Base-by-base conservation (phyloP, 2,888 invertebrate genomes). In the Thelaira solivaga region DNA sequence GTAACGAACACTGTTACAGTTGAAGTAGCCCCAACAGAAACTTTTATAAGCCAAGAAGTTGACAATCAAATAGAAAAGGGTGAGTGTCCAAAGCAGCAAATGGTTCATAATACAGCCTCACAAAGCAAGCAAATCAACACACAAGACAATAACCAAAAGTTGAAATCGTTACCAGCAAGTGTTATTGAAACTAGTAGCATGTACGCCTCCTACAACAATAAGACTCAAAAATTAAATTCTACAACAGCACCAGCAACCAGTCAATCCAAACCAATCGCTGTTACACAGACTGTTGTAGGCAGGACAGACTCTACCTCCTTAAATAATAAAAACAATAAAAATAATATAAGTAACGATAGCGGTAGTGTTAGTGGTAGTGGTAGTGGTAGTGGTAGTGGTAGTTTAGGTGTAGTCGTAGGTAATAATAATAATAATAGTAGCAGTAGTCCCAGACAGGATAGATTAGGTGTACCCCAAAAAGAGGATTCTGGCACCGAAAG, bases 21-120 rank as follows among this genome's bases (percentile, higher is more conserved):
- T 41, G 75, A 82, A 78, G 80, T 80, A 68, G 45, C 59, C 31
- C 51, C 74, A 74, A 68, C 36, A 69, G 73, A 75, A 80, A 51
- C 65, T 31, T 34, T n/a, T 8, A 18, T 3, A 8, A 34, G 11
- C 6, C 8, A 34, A 34, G 4, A 41, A 31, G 29, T 13, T 49
- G 61, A 68, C 64, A 57, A 73, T 67, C 51, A 80, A 73, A 74
- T 80, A 77, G 83, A 82, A 62, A 84, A 93, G 90, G 94, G 94
- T 94, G 94, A 94, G 94, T 94, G 93, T 84, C 92, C 93, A 86
- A 91, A 93, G 84, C n/a, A n/a, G n/a, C 92, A 93, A 85, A 90
- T 93, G 87, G 91, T 93, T 88, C 92, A 93, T 90, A 92, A 92
- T 76, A 80, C 67, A 80, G 69, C 61, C 75, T 81, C 59, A 69